A percentile compares a stretch with the other conserved stretches of the same genome.
These are phyloP conservation scores for Pitangus sulphuratus DNA, from an alignment of 2,797 vertebrate genomes.

Conservation along the genomic window DNA sequence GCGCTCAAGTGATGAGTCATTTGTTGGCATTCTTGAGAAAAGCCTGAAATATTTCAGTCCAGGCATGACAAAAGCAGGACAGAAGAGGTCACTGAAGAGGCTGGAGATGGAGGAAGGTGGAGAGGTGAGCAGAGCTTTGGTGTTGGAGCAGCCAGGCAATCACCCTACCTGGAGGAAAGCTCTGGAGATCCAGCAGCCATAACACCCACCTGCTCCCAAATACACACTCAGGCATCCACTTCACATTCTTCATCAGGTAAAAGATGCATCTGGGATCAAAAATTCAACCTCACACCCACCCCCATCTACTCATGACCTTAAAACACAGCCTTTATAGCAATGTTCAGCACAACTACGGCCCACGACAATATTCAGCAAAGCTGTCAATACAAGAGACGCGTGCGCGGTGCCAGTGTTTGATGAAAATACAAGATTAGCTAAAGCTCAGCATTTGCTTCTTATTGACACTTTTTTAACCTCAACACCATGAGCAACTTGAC, in stretches of 20 bases:
- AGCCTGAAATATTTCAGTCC: neutral
- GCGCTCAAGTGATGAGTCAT: fast-evolving
- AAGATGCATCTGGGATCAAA: neutral
- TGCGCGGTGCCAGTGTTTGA: fast-evolving
- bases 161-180: neutral
- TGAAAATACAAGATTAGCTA: neutral
- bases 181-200: neutral
- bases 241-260: neutral
- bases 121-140: neutral
- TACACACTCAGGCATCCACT: fast-evolving
- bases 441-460: fast-evolving
- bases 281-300: neutral
- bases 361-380: neutral
- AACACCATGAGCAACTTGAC: fast-evolving
- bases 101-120: neutral
- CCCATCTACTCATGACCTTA: neutral
- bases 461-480: neutral
- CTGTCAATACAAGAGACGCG: neutral
- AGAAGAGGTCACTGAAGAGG: neutral
- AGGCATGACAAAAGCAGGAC: neutral
- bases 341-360: neutral
- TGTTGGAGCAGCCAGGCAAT: neutral
- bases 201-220: neutral
- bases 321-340: neutral
- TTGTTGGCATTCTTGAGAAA: neutral